phyloP scores from a whole-genome alignment of 2,797 vertebrate species.

The Syncerus caffer region DNA sequence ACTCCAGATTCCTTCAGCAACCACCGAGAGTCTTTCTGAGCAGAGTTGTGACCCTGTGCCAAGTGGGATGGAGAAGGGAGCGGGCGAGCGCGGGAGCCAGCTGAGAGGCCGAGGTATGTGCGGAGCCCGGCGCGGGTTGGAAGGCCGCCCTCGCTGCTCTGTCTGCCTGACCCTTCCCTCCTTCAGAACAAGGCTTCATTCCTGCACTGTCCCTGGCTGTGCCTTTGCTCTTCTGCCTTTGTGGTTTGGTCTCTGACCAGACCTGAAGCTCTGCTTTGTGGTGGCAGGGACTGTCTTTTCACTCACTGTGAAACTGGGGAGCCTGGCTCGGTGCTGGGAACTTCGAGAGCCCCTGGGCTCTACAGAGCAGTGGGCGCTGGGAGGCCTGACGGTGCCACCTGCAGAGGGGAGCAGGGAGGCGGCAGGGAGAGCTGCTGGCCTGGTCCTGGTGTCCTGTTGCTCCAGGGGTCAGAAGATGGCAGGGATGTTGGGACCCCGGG shows the following conservation, averaged over 20 bases:
- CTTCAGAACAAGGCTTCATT: neutral
- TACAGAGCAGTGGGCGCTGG: rapidly evolving
- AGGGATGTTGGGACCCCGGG: neutral
- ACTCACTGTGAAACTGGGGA: neutral
- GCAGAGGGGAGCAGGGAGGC: neutral
- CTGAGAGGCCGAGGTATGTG: neutral
- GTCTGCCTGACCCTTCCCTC: neutral
- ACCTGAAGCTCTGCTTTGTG: neutral
- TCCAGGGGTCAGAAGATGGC: neutral
- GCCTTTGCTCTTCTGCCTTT: neutral
- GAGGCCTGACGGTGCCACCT: neutral
- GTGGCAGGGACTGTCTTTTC: neutral
- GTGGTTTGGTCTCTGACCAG: neutral
- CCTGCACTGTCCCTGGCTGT: neutral
- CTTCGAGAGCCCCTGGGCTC: neutral
- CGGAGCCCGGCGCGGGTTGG: too few species aligned
- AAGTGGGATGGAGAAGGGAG: neutral
- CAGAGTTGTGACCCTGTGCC: neutral
- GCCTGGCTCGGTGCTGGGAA: neutral
- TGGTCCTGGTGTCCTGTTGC: neutral
- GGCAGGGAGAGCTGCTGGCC: neutral
- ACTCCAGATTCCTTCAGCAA: too few species aligned
- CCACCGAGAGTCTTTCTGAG: neutral
- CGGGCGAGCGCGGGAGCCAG: rapidly evolving
- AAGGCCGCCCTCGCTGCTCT: neutral